A percentile compares a stretch with the other conserved stretches of the same genome.
Conservation (phyloP, 2,113 vertebrate genomes). For the Delphinus delphis region DNA sequence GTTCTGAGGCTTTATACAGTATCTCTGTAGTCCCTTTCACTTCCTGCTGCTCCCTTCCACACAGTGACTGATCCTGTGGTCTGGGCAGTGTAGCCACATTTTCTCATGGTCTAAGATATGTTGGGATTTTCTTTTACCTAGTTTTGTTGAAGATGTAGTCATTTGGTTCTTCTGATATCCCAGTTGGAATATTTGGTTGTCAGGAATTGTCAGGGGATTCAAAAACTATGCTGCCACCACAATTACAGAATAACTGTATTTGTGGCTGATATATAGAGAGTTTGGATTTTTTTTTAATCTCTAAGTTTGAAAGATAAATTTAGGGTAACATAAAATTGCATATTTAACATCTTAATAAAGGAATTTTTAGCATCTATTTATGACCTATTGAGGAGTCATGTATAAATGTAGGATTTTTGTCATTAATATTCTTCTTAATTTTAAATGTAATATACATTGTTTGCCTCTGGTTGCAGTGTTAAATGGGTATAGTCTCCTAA, state of each 20-base stretch:
- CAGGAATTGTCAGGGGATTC: background rate
- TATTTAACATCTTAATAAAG: slow-evolving; percentile 20
- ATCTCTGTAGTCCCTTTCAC: background rate
- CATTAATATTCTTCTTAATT: slow-evolving; percentile 14
- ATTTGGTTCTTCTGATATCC: background rate
- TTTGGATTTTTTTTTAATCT: background rate
- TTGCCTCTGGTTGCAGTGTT: background rate
- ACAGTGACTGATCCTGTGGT: background rate
- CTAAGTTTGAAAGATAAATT: slow-evolving; percentile 30
- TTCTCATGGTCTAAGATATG: background rate
- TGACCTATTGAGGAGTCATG: background rate
- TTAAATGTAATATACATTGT: slow-evolving; percentile 28
- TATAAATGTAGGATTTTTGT: slow-evolving; percentile 33
- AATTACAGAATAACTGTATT: background rate
- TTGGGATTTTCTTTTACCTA: background rate
- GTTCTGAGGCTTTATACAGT: background rate
- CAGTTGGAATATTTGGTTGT: background rate
- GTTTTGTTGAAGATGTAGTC: background rate
- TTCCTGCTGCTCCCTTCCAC: background rate
- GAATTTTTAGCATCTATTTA: background rate
- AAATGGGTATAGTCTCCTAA: background rate
- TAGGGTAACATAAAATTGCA: background rate
- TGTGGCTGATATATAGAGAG: background rate
- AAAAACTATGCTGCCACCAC: background rate
- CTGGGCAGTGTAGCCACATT: background rate